Base-by-base conservation (phyloP, 2,113 vertebrate genomes). In the Xenopus borealis region DNA sequence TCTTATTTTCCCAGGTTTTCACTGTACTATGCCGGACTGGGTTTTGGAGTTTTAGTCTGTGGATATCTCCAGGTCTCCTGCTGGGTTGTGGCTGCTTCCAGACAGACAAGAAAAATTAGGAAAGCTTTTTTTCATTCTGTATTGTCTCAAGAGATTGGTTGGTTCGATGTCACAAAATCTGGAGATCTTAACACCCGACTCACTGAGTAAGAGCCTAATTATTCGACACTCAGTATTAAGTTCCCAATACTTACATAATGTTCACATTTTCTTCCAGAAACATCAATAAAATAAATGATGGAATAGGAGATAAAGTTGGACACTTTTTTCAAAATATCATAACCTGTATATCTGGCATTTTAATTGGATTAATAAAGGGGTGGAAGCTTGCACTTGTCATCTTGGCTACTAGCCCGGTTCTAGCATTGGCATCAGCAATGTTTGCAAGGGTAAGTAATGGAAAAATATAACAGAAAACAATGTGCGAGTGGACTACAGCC, bases 301-400 rank as follows among this genome's bases (percentile, higher is more conserved):
- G 93, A 19, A 94, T 94, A 17, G 93, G 93, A 5, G 93, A 95
- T 80, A 95, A 95, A 71, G 78, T 91, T 40, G 89, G 89, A 7
- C 86, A 91, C 81, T 79, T 95, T 62, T 78, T 95, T 69, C 92
- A 94, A 78, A 89, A 90, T 17, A 17, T 87, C 11, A 76, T 88
- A 83, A 88, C 88, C 47, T 93, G 94, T 79, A 1, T 91, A 30
- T 12, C 83, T 5, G 85, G 93, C 13, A 87, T 95, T 66, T 20
- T 82, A 67, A 82, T 95, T 63, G 93, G 93, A 61, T 91, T 95
- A 70, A 7, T 72, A 33, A 87, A 91, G 78, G 92, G 93, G 58
- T 96, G 94, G 94, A 93, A 95, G 77, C 90, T 95, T 62, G 93
- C 93, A 10, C 81, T 96, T 0, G 93, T 95, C 81, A 91, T 93